These are phyloP conservation scores for Xiphophorus birchmanni DNA, from an alignment of 2,797 vertebrate species.

Conservation along the genomic window DNA sequence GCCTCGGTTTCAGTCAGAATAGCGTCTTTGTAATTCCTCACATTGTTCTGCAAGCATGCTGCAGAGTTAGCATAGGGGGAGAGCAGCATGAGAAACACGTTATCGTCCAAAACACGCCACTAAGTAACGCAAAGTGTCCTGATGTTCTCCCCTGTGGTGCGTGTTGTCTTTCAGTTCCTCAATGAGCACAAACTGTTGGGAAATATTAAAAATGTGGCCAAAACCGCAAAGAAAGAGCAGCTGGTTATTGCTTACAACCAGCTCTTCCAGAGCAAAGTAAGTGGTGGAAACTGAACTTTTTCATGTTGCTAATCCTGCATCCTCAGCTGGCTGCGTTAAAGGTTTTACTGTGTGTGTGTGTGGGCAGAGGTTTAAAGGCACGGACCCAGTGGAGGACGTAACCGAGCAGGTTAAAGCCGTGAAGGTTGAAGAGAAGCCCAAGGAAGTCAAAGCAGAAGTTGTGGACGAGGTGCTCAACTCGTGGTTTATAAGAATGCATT, in stretches of 20 bases:
- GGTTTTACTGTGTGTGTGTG: neutral
- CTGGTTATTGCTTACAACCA: slow-evolving; percentile 89
- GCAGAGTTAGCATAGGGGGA: slow-evolving; percentile 33
- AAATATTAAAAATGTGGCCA: slow-evolving; percentile 95
- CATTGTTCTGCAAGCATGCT: slow-evolving; percentile 13
- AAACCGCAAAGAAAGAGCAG: slow-evolving; percentile 96
- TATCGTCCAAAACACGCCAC: neutral
- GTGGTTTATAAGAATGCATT: neutral
- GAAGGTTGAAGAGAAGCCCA: slow-evolving; percentile 87
- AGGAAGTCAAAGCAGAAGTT: slow-evolving; percentile 83
- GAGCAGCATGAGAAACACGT: neutral
- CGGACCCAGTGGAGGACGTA: slow-evolving; percentile 83
- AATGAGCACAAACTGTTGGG: slow-evolving; percentile 92
- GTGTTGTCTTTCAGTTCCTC: slow-evolving; percentile 85
- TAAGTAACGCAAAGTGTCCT: neutral
- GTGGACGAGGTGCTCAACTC: slow-evolving; percentile 85
- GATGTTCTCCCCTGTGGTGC: neutral
- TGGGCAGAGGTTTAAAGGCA: slow-evolving; percentile 89
- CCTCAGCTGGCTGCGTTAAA: no score
- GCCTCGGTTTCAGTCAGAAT: accelerated
- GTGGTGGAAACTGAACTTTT: slow-evolving; percentile 2
- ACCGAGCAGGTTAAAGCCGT: slow-evolving; percentile 85
- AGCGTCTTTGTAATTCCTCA: no score
- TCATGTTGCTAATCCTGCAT: neutral
- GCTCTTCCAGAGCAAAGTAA: slow-evolving; percentile 91